Evolutionary conservation across 2,797 vertebrate genomes (phyloP), one percentile per base, ranked within the genome.

Genomic region (Pseudochromis fuscus): DNA sequence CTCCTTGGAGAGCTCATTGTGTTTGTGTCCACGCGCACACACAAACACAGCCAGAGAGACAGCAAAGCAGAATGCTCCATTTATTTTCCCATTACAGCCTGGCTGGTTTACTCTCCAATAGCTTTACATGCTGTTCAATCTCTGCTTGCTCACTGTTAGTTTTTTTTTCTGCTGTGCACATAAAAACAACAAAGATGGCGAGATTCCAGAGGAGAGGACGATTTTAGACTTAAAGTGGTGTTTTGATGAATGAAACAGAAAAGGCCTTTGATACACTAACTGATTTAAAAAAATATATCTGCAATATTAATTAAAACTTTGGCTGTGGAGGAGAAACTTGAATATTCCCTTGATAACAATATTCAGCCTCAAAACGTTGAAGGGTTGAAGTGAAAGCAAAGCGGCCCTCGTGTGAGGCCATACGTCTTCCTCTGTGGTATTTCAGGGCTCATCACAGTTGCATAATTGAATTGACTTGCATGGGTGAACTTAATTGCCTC

Each of bases 401-500:
- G 57, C 50, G 55, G 53, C 57, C n/a, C 70, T 19, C 5, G 55
- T 33, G 72, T 56, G 48, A 67, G 25, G 64, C 81, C 77, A 82
- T 88, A 86, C 50, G 67, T 87, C 83, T 85, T 72, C 58, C 82
- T 85, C 81, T 76, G 82, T 88, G 84, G 79, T 81, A 88, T 88
- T 93, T 87, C 84, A 86, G 81, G 88, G 82, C 89, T 89, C 91
- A 82, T 91, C 90, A 87, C 84, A 73, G 88, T 81, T 88, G 82
- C 90, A 90, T 92, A 94, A 94, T 93, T 93, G 91, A 91, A 93
- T 84, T 87, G 91, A 87, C 88, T 89, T 93, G 93, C 93, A 90
- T 92, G 93, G 88, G 62, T 93, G 90, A 93, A 93, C 87, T 91
- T 93, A 93, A 94, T 94, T 93, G 91, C 91, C 79, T 87, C 75